phyloP scores from a whole-genome alignment of 1,140 invertebrate species.

The Drosophila pruinosa region DNA sequence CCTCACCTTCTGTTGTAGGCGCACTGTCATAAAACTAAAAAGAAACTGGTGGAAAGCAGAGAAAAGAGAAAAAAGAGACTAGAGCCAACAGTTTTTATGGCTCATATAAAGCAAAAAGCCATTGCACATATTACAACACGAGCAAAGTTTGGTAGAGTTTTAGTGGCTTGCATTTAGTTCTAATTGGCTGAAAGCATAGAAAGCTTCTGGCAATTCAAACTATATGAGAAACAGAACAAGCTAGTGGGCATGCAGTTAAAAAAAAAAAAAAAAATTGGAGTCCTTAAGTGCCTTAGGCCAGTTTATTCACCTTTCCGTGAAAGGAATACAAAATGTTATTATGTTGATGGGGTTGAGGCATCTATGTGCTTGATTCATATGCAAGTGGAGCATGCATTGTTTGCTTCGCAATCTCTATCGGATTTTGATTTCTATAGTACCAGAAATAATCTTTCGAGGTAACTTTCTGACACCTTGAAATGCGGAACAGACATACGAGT shows the following conservation, averaged over 20 bases:
- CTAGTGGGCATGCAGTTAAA: not conserved
- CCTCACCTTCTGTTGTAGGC: constrained; percentile 13
- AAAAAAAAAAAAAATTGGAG: constrained; percentile 8
- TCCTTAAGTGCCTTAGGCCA: not conserved
- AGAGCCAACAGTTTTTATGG: constrained; percentile 35
- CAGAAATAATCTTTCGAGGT: not conserved
- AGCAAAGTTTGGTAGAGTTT: constrained; percentile 8
- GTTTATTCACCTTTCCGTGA: constrained; percentile 1
- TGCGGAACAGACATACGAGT: too few relatives aligned
- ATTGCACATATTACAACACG: constrained; percentile 31
- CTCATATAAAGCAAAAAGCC: constrained; percentile 42
- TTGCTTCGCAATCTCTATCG: not conserved
- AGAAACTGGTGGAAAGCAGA: not conserved
- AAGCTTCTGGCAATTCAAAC: constrained; percentile 21
- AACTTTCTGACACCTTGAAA: not conserved
- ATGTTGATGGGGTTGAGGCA: not conserved
- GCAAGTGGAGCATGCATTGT: not conserved
- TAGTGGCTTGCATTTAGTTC: constrained; percentile 37
- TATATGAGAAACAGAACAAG: not conserved
- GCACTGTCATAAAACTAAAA: constrained; percentile 24
- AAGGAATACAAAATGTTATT: constrained; percentile 13
- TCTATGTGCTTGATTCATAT: not conserved
- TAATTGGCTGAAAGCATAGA: constrained; percentile 42
- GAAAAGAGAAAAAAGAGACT: not conserved
- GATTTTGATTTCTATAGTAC: not conserved